phyloP scores from a whole-genome alignment of 2,888 invertebrate genomes.

The Lymantria dispar region DNA sequence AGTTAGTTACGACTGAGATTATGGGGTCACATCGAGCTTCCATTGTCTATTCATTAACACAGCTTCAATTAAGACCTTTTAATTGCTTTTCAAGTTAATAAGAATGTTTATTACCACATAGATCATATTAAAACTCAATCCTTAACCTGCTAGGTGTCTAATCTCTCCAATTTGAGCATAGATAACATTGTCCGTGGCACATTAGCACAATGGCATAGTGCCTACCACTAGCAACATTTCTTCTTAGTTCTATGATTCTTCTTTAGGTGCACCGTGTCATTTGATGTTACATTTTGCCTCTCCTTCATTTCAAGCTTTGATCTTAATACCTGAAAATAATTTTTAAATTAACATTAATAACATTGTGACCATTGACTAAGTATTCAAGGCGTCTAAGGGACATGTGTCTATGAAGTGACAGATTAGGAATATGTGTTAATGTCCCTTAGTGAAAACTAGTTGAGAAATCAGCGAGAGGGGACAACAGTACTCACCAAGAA shows the following conservation, averaged over 20 bases:
- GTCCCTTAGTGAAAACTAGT: too few relatives aligned
- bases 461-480: too few relatives aligned
- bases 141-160: constrained; percentile 63
- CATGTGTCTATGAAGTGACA: too few relatives aligned
- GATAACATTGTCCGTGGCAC: constrained; percentile 69
- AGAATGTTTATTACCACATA: constrained; percentile 6
- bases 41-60: neutral
- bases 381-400: too few relatives aligned
- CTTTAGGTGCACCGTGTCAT: constrained; percentile 88
- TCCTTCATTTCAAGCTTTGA: constrained; percentile 92
- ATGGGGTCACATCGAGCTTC: too few relatives aligned
- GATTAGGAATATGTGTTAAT: too few relatives aligned
- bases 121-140: constrained; percentile 8
- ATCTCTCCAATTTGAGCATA: constrained; percentile 75
- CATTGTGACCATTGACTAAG: too few relatives aligned
- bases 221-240: constrained; percentile 82
- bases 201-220: constrained; percentile 46
- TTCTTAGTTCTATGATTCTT: constrained; percentile 84
- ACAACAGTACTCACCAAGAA: too few relatives aligned
- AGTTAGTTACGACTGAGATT: too few relatives aligned
- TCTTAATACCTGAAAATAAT: constrained; percentile 87
- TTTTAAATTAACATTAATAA: neutral
- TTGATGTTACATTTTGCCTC: constrained; percentile 85
- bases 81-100: constrained; percentile 4
- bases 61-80: neutral